phyloP scores from a whole-genome alignment of 2,797 vertebrate genomes.

The Thunnus albacares region DNA sequence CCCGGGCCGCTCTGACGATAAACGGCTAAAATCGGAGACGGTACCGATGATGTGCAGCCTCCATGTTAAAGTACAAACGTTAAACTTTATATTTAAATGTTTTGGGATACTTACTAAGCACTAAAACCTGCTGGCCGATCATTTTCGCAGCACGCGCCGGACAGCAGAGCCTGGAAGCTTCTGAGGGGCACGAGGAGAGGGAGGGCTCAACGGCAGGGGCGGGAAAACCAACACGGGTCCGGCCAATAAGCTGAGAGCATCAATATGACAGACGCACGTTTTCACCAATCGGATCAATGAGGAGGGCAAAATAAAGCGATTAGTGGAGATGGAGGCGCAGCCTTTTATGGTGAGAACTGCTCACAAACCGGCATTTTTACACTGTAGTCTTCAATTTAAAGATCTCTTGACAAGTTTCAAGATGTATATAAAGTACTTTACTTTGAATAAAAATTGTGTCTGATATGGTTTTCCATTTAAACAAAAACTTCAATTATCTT shows the following conservation, averaged over 20 bases:
- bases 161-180: conserved; percentile 83
- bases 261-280: conserved; percentile 19
- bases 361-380: too few relatives aligned
- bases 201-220: conserved; percentile 25
- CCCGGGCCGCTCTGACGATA: not conserved
- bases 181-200: conserved; percentile 73
- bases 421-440: too few relatives aligned
- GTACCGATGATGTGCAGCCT: rapidly evolving
- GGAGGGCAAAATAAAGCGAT: not conserved
- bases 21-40: not conserved
- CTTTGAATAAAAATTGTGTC: too few relatives aligned
- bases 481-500: too few relatives aligned
- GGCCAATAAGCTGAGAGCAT: conserved; percentile 69
- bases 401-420: too few relatives aligned
- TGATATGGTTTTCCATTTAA: too few relatives aligned
- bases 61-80: rapidly evolving
- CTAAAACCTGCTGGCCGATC: conserved; percentile 93
- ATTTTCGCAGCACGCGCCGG: conserved; percentile 79
- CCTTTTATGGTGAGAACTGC: conserved; percentile 49
- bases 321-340: not conserved
- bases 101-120: conserved; percentile 88
- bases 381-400: too few relatives aligned
- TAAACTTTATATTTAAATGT: not conserved
- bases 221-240: not conserved
- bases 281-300: conserved; percentile 64